Base-by-base conservation (phyloP, 2,113 vertebrate genomes). In the Tapirus terrestris region DNA sequence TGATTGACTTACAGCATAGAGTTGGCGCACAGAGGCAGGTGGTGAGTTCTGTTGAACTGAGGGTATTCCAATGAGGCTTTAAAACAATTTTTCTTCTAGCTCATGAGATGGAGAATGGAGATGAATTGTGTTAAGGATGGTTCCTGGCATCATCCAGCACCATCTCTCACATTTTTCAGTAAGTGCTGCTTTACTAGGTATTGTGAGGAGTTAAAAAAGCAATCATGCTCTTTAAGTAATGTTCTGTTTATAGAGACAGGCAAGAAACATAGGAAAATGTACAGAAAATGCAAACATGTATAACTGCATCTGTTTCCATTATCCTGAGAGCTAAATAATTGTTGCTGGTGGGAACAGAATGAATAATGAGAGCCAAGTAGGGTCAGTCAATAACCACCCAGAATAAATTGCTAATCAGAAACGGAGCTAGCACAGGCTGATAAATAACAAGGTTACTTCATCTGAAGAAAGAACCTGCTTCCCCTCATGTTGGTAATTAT, bases 351-450 rank as follows among this genome's bases (percentile, higher is more conserved):
- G 51, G 58, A 83, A 89, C 25, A 91, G 77, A 94, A 87, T 97
- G 95, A 86, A 61, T 75, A 83, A 95, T 5, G 7, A 91, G 58
- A 90, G 70, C 51, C 43, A 94, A 92, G 89, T 67, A 36, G 93
- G 82, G 58, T 87, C 95, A 87, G 86, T 96, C 79, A 92, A 60
- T 97, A 97, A 85, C 63, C 60, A 56, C 83, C 67, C 58, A 80
- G 93, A 91, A 97, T 96, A 93, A 96, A 97, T 96, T 95, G 89
- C 86, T 97, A 87, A 97, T 96, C 92, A 97, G 89, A 97, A 94
- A 73, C 2, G 0, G 92, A 94, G 89, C 92, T 89, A 81, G 85
- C 73, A 68, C 79, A 76, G 82, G 75, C 96, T 89, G 93, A 98
- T 96, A 88, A 97, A 96, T 96, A 97, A 94, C 85, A 94, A 93